Base-by-base conservation (phyloP, 2,888 invertebrate genomes). In the Macrophya alboannulata region DNA sequence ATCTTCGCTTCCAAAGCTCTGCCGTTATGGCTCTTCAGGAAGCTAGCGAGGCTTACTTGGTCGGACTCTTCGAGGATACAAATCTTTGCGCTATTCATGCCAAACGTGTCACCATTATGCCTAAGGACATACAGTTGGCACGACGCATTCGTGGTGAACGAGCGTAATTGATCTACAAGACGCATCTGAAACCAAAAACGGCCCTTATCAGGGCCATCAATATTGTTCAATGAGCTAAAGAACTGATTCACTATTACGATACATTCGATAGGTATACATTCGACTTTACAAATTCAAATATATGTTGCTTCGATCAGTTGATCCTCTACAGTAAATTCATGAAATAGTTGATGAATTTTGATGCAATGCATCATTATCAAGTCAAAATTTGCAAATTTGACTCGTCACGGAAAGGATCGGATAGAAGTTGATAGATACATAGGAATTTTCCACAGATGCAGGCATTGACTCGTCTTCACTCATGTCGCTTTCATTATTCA, bases 11-110 rank as follows among this genome's bases (percentile, higher is more conserved):
- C 92, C 96, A 96, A 92, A 95, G 95, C 88, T 95, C 96, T 0
- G 96, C 96, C 5, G 96, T 97, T 0, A 95, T 96, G 94, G 96
- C 96, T 74, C 93, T 96, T 15, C 96, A 96, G 88, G 95, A 95
- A 88, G 95, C 95, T 0, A 94, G 95, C 89, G 94, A 96, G 90
- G 95, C 95, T 88, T 95, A 96, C 90, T 91, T 96, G 59, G 96
- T 96, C n/a, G 96, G 96, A 9, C 93, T 96, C 8, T 96, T 96
- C 91, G 96, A 96, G 90, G 96, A 96, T 90, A 97, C 86, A 5
- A 87, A 87, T 62, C 43, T 86, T 1, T 86, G 84, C 59, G 74
- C 86, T 10, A 85, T 87, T 25, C 87, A 86, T 31, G 84, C 87
- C 4, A 85, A 55, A 31, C 62, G 86, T 8, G 85, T 87, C n/a